Evolutionary conservation across 2,888 invertebrate genomes (phyloP).

Genomic region (Callyntrura sp.): DNA sequence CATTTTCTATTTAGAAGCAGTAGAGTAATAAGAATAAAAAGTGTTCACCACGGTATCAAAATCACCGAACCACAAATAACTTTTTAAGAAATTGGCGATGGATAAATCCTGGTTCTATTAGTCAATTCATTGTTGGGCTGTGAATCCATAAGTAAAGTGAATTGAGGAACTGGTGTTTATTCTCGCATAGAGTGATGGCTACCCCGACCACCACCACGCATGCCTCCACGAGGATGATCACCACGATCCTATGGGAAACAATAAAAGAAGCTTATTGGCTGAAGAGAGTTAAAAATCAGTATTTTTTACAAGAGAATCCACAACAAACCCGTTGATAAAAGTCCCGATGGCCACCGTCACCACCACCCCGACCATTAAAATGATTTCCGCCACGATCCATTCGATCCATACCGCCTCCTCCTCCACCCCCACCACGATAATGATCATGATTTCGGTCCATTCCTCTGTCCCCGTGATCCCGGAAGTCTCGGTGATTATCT

Average conservation of each 20-base stretch:
- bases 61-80: constrained; percentile 27
- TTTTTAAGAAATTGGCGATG: constrained; percentile 1
- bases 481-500: constrained; percentile 74
- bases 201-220: constrained; percentile 76
- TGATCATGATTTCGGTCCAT: constrained; percentile 64
- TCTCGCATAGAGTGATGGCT: constrained; percentile 77
- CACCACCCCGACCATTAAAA: constrained; percentile 74
- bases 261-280: background rate
- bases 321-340: constrained; percentile 77
- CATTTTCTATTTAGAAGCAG: constrained; percentile 8
- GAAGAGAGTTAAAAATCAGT: background rate
- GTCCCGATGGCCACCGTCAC: constrained; percentile 74
- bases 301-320: too few relatives aligned
- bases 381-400: constrained; percentile 63
- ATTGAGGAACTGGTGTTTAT: constrained; percentile 49
- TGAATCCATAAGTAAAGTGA: constrained; percentile 33
- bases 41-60: background rate
- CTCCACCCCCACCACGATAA: constrained; percentile 65
- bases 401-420: constrained; percentile 76
- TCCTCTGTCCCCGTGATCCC: constrained; percentile 65
- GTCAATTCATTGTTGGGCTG: background rate
- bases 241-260: constrained; percentile 79
- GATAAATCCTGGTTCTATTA: background rate
- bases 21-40: too few relatives aligned
- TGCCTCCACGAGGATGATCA: constrained; percentile 76